Percentiles rank a stretch among this genome's conserved stretches.
Evolutionary conservation across 2,888 invertebrate species (phyloP).

Genomic region (Melangyna quadrimaculata): DNA sequence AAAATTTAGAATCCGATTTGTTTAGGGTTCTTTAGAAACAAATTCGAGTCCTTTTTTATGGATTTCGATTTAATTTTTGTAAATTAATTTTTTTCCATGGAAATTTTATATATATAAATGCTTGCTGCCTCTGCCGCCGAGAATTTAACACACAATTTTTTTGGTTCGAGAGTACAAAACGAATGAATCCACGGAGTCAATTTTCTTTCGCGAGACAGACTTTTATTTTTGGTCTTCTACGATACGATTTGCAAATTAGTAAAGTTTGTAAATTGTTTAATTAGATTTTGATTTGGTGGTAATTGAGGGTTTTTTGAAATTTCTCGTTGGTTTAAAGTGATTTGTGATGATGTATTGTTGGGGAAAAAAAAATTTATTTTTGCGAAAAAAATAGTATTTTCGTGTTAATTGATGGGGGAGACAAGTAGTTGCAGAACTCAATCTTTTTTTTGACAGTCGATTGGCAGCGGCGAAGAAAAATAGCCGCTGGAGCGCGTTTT

Average conservation of each 20-base stretch:
- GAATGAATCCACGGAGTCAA: slow-evolving; percentile 66
- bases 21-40: not conserved
- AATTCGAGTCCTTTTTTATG: slow-evolving; percentile 30
- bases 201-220: slow-evolving; percentile 60
- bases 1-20: slow-evolving; percentile 19
- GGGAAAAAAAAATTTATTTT: slow-evolving; percentile 34
- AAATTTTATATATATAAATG: slow-evolving; percentile 45
- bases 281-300: not conserved
- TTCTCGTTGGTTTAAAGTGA: slow-evolving; percentile 25
- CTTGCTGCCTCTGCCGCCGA: slow-evolving; percentile 41
- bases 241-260: slow-evolving; percentile 21
- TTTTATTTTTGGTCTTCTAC: slow-evolving; percentile 30
- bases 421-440: slow-evolving; percentile 66
- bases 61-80: slow-evolving; percentile 31
- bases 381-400: slow-evolving; percentile 65
- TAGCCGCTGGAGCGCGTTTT: slow-evolving; percentile 69
- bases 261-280: not conserved
- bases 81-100: slow-evolving; percentile 50
- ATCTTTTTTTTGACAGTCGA: slow-evolving; percentile 61
- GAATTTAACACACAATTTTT: slow-evolving; percentile 56
- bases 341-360: not conserved
- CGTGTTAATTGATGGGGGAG: slow-evolving; percentile 64
- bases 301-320: not conserved
- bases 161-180: slow-evolving; percentile 33
- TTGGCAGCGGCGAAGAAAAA: slow-evolving; percentile 64